Evolutionary conservation across 2,797 vertebrate genomes (phyloP), one percentile per base, ranked within the genome.

Genomic region (Gambusia yucatana): DNA sequence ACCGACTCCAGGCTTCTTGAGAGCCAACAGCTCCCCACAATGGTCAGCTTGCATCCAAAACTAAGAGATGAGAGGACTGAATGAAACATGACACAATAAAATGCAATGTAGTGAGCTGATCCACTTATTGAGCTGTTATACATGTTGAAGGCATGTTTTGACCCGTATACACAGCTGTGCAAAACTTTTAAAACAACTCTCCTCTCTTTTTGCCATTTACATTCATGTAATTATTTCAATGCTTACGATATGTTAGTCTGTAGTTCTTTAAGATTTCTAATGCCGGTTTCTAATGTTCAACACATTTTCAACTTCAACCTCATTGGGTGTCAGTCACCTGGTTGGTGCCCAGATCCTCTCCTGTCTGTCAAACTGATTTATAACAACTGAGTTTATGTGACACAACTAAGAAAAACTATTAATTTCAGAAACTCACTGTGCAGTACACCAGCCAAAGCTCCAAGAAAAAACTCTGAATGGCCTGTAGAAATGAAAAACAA

Each of bases 21-120:
- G 82, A 87, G 85, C 67, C 85, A 92, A 92, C 88, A 91, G 91
- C 92, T 90, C 90, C 93, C 86, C 90, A 87, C 90, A 84, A 86
- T 92, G 92, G 91, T 82, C 70, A 78, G 75, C 77, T 59, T 84
- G 73, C 70, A 74, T 85, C 55, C 82, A 84, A 80, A 74, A 76
- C 20, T 65, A 72, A 79, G 43, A 79, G 39, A 71, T 65, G 67
- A 72, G 16, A 67, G 77, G 28, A 55, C 74, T 28, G 47, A 77
- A 25, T 67, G 11, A 8, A 16, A n/a, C 36, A 41, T 25, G 10
- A 41, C 3, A 13, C 39, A 43, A 13, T 43, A 43, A 43, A 25
- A 69, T 41, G 4, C 63, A 25, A 1, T 43, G 20, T 43, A 6
- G 22, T 67, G 63, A 25, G 10, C 63, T 67, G 63, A 41, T 63